Base-by-base conservation (phyloP, 2,797 vertebrate genomes). In the Myotis pilosus region DNA sequence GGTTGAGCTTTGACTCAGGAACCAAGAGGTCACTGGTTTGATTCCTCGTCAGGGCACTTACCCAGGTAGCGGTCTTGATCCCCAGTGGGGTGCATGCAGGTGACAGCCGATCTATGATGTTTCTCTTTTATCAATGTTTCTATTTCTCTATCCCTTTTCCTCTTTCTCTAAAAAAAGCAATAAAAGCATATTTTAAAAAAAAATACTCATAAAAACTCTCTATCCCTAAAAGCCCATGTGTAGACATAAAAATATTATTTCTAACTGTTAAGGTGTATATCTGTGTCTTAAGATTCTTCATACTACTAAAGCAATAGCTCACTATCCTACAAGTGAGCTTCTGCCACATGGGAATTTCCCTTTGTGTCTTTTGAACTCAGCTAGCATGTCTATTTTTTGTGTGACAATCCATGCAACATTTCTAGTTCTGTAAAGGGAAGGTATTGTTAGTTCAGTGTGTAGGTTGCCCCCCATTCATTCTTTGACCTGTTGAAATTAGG, bases 311-410 rank as follows among this genome's bases (percentile, higher is more conserved):
- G 57, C 64, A 57, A 25, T 89, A 33, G 30, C 20, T 68, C 23
- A 57, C 22, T 9, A 66, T 84, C 47, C 33, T 51, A 66, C 22
- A 76, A 91, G 7, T 84, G 47, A 47, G 13, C 41, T 57, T 80
- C 60, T 85, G 49, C 16, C 49, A 68, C 49, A 17, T 84, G 36
- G 36, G 15, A 84, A 47, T 68, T 68, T 44, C 36, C 28, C 9
- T 71, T 80, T 69, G 20, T 80, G 36, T 74, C 33, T 83, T 91
- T 68, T 55, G 36, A 68, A 17, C 19, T 85, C 41, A 60, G 13
- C 28, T 64, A 64, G 30, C 33, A 28, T 91, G 30, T 55, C 66
- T 76, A 66, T 5, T 91, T 91, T 66, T 55, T 91, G 20, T 76
- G 60, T 84, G 60, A 85, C 22, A 44, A 85, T 17, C 75, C 17